These are phyloP conservation scores for Sebastes taczanowskii DNA, from an alignment of 2,797 vertebrate genomes.

Conservation along the genomic window DNA sequence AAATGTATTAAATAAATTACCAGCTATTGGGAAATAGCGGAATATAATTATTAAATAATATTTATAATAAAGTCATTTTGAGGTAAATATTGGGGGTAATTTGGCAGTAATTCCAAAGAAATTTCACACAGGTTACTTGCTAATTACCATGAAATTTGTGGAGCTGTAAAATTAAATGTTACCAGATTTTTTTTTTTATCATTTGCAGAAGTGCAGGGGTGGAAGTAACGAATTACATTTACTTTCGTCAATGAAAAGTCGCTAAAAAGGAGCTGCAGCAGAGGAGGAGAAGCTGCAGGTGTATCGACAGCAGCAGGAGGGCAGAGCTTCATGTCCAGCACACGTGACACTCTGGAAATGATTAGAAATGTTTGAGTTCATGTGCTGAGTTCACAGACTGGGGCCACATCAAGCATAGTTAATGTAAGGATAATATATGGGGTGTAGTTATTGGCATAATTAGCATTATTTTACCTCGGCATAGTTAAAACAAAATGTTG, in stretches of 20 bases:
- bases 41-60: too few relatives aligned
- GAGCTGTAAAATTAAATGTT: too few relatives aligned
- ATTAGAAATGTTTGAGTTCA: not conserved
- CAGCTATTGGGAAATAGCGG: too few relatives aligned
- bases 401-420: not conserved
- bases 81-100: too few relatives aligned
- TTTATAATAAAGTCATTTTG: too few relatives aligned
- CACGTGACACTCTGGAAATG: not conserved
- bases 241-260: not conserved
- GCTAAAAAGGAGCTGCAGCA: too few relatives aligned
- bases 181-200: too few relatives aligned
- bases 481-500: not conserved
- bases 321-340: not conserved
- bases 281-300: not conserved
- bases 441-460: not conserved
- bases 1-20: too few relatives aligned
- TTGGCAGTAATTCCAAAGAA: too few relatives aligned
- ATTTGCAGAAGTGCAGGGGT: not conserved
- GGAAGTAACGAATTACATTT: not conserved
- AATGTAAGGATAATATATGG: not conserved
- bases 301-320: not conserved
- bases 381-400: too few relatives aligned
- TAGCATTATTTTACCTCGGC: not conserved
- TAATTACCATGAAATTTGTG: too few relatives aligned
- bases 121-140: too few relatives aligned